A percentile compares a stretch with the other conserved stretches of the same genome.
Evolutionary conservation across 2,797 vertebrate genomes (phyloP).

Genomic region (Diglossa cyanea): DNA sequence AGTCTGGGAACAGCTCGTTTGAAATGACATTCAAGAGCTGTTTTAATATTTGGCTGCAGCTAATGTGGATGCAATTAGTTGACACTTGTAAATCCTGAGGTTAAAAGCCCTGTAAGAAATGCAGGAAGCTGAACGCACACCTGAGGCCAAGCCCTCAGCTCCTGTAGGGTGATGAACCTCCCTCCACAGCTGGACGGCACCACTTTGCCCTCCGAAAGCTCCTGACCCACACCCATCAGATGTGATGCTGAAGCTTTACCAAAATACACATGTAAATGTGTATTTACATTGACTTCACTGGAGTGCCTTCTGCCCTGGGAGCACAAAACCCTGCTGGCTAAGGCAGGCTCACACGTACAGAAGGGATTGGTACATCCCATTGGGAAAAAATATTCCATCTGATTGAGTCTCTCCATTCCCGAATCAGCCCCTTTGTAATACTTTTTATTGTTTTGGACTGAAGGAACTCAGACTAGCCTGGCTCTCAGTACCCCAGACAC

Average conservation of each 20-base stretch:
- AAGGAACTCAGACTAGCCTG: conserved; percentile 8
- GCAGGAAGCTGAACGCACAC: background rate
- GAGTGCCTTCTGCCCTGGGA: background rate
- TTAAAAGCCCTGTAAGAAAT: background rate
- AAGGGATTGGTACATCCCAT: background rate
- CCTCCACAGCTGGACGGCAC: background rate
- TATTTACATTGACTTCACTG: background rate
- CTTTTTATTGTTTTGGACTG: background rate
- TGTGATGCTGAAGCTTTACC: background rate
- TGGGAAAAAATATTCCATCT: background rate
- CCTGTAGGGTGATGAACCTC: background rate
- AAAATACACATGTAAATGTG: background rate
- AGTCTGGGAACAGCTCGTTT: background rate
- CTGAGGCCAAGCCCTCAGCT: background rate
- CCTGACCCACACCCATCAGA: background rate
- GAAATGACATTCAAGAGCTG: background rate
- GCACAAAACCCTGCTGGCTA: background rate
- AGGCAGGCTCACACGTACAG: background rate
- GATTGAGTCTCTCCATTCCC: background rate
- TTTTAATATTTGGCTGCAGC: conserved; percentile 8
- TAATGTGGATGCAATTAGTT: conserved; percentile 13
- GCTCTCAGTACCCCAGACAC: conserved; percentile 45
- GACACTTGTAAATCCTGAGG: conserved; percentile 27
- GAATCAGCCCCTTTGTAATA: background rate
- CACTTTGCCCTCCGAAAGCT: rapidly evolving